Evolutionary conservation across 1,140 invertebrate species (phyloP), one percentile per base, ranked within the genome.

Genomic region (Oncopeltus fasciatus): DNA sequence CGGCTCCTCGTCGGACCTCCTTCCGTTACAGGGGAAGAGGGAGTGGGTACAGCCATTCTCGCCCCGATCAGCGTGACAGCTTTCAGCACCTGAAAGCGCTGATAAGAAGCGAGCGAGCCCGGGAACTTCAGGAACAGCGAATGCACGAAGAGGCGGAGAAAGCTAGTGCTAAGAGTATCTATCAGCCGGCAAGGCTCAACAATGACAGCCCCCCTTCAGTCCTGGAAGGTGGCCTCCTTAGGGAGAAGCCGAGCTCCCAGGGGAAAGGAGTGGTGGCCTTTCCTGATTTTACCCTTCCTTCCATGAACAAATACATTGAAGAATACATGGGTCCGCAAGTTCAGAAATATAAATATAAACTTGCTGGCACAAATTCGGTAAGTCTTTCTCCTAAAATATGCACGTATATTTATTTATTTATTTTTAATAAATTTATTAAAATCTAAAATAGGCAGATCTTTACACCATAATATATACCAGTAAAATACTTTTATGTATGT

Each of bases 81-180:
- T 85, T 86, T 70, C 80, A 84, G 64, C 78, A 81, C 61, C 61
- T 74, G 11, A 74, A 74, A 44, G 67, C 71, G 53, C 69, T 83
- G 4, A 79, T 84, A 53, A 75, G 76, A 63, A 78, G 73, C 4
- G 81, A 86, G 68, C 72, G 83, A n/a, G 82, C 83, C n/a, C 74
- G 80, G 46, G 83, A 86, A 68, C 68, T 85, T 43, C 75, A 81
- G 62, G 77, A 84, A 61, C 83, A 84, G 70, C 72, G 80, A 29
- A 71, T 76, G 29, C 75, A 74, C 2, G 81, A 84, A 64, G 80
- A 84, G 68, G 70, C 79, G 27, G 80, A 74, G 60, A 75, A 80
- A 3, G 49, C 24, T 27, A 62, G 60, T 11, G 24, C 57, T 16
- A n/a, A n/a, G n/a, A n/a, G n/a, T n/a, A n/a, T n/a, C n/a, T n/a